Conservation (phyloP, 2,797 vertebrate genomes). For the Scyliorhinus canicula region DNA sequence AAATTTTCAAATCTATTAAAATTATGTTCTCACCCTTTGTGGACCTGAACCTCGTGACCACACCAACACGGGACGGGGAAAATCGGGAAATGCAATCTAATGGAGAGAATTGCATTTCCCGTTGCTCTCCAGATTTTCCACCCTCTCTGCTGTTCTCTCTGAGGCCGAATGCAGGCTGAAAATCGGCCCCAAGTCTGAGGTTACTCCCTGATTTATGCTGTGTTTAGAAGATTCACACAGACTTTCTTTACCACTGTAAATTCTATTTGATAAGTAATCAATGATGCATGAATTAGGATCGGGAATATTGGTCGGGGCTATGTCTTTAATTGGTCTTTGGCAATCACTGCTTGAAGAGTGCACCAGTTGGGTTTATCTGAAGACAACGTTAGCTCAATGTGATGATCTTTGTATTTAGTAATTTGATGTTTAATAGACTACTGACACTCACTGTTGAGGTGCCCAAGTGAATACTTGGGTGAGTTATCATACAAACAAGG, state of each 20-base stretch:
- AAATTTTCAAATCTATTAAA: no score
- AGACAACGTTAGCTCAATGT: neutral
- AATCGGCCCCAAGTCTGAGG: no score
- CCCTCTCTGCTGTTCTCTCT: no score
- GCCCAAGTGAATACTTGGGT: neutral
- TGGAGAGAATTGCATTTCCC: no score
- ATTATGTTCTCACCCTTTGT: no score
- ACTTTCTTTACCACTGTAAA: neutral
- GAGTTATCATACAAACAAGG: neutral
- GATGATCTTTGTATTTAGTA: neutral
- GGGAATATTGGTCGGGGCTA: neutral
- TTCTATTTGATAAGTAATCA: neutral
- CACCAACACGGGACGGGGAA: no score
- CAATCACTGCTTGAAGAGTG: neutral
- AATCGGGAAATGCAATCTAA: no score
- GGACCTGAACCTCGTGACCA: no score
- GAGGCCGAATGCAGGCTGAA: no score
- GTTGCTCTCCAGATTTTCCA: no score
- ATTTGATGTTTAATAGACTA: neutral
- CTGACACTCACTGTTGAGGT: neutral
- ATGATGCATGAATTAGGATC: neutral
- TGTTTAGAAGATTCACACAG: neutral
- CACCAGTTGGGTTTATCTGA: neutral
- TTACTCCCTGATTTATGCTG: neutral
- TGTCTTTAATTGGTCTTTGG: neutral